Conservation (phyloP, 2,113 vertebrate species). For the Clarias gariepinus region DNA sequence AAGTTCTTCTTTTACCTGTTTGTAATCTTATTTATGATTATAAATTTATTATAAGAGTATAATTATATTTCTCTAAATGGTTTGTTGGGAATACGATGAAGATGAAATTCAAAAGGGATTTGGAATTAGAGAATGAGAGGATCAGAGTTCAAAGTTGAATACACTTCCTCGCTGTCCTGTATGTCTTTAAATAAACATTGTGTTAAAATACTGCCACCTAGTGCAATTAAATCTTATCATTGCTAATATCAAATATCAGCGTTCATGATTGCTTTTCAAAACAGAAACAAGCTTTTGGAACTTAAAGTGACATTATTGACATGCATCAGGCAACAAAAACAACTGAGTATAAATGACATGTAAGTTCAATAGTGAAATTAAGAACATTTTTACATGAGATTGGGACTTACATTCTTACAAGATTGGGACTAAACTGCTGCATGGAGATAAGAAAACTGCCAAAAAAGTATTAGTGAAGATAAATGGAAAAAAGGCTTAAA, state of each 20-base stretch:
- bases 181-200: not conserved
- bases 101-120: not conserved
- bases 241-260: not conserved
- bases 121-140: not conserved
- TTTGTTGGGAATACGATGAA: not conserved
- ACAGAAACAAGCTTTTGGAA: no score
- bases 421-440: no score
- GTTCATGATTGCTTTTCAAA: no score
- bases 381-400: no score
- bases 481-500: no score
- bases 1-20: not conserved
- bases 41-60: not conserved
- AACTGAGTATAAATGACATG: no score
- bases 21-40: not conserved
- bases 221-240: constrained; percentile 1
- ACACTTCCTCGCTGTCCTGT: not conserved
- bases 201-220: constrained; percentile 32
- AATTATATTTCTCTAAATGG: not conserved
- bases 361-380: no score
- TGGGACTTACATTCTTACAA: no score
- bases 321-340: no score
- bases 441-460: no score
- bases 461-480: no score
- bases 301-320: no score
- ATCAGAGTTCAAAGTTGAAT: not conserved